Evolutionary conservation across 2,113 vertebrate species (phyloP).

Genomic region (Gyps fulvus): DNA sequence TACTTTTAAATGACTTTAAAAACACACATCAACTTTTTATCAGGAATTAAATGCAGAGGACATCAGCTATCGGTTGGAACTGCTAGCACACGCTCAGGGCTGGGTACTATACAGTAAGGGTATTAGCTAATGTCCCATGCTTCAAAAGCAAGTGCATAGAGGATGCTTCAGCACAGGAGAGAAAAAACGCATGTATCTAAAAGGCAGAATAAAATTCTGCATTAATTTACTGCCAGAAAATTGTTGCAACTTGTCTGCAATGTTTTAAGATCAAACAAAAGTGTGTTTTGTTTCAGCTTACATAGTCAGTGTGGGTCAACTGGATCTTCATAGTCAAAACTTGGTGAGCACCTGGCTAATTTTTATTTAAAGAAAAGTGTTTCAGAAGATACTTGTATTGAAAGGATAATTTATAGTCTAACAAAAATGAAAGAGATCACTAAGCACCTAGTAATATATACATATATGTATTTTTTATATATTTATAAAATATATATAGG

Average conservation of each 20-base stretch:
- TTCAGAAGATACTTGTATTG: neutral
- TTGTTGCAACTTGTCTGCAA: neutral
- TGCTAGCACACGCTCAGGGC: neutral
- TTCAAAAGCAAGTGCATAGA: neutral
- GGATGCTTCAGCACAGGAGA: neutral
- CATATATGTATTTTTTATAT: neutral
- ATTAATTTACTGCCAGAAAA: neutral
- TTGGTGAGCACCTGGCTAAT: neutral
- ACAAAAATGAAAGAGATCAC: neutral
- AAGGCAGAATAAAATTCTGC: neutral
- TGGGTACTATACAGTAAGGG: neutral
- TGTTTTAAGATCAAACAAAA: neutral
- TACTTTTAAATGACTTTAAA: neutral
- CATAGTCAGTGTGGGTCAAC: neutral
- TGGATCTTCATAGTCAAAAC: neutral
- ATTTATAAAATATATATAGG: neutral
- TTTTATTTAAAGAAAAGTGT: neutral
- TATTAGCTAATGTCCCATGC: neutral
- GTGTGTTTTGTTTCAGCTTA: neutral
- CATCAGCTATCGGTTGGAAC: neutral
- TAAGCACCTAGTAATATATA: neutral
- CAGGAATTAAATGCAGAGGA: neutral
- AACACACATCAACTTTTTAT: neutral
- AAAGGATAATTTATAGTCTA: neutral
- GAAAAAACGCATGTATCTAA: neutral